phyloP scores from a whole-genome alignment of 2,797 vertebrate genomes.

The Manis javanica region DNA sequence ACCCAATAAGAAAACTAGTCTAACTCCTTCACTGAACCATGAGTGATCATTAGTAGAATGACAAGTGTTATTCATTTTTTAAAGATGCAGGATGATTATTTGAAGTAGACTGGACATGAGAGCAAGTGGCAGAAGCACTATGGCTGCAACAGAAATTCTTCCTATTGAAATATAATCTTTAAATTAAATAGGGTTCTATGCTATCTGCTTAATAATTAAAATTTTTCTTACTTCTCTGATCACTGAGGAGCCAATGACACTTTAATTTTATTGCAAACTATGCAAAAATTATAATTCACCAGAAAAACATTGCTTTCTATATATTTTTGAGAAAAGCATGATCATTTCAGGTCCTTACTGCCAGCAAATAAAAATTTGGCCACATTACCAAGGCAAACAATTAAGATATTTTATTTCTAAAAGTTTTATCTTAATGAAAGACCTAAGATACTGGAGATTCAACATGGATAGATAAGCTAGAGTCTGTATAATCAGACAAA shows the following conservation, averaged over 20 bases:
- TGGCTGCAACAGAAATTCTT: not conserved
- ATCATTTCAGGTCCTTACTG: not conserved
- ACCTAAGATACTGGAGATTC: not conserved
- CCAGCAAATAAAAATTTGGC: not conserved
- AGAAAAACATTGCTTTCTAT: not conserved
- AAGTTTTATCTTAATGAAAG: not conserved
- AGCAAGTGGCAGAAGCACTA: not conserved
- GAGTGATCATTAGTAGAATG: not conserved
- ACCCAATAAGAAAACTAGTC: not conserved
- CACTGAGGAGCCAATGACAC: not conserved
- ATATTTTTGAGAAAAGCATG: not conserved
- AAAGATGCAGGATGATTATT: not conserved
- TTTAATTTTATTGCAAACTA: not conserved
- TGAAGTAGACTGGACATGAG: not conserved
- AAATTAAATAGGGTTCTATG: not conserved
- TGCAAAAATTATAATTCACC: not conserved
- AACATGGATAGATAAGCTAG: not conserved
- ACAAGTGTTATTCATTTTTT: not conserved
- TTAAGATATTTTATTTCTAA: not conserved
- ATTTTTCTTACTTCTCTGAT: not conserved
- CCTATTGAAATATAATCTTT: not conserved
- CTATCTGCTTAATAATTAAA: not conserved
- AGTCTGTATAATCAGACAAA: not conserved
- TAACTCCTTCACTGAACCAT: not conserved
- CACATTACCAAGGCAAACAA: not conserved